These are phyloP conservation scores for Globicephala melas DNA, from an alignment of 2,113 vertebrate species.

Conservation along the genomic window DNA sequence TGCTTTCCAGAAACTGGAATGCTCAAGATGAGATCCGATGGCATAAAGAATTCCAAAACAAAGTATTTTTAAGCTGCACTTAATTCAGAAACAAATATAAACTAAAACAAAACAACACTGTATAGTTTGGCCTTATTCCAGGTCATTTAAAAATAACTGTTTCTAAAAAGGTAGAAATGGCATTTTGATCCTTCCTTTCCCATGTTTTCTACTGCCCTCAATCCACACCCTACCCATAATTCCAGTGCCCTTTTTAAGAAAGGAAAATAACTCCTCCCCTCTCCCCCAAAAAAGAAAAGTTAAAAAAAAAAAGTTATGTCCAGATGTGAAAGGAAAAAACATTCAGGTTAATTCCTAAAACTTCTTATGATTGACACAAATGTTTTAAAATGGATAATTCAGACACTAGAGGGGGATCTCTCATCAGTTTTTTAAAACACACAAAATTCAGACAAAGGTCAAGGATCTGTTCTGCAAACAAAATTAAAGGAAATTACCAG, in stretches of 20 bases:
- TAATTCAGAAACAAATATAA: conserved; percentile 81
- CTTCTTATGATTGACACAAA: conserved; percentile 81
- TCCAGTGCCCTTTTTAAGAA: conserved; percentile 73
- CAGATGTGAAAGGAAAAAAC: conserved; percentile 83
- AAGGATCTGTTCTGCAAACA: conserved; percentile 49
- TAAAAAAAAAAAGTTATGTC: conserved; percentile 76
- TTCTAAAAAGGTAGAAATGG: conserved; percentile 84
- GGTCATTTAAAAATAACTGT: conserved; percentile 83
- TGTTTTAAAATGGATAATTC: conserved; percentile 77
- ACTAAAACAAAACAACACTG: conserved; percentile 73
- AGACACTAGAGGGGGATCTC: conserved; percentile 81
- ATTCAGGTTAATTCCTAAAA: conserved; percentile 80
- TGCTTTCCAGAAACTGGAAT: conserved; percentile 71
- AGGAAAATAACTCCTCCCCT: not conserved
- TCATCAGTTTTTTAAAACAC: conserved; percentile 76
- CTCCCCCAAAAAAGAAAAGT: conserved; percentile 62
- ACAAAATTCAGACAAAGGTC: conserved; percentile 73
- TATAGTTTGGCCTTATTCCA: conserved; percentile 78
- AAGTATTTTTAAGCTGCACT: conserved; percentile 74
- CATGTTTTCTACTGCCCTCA: conserved; percentile 82
- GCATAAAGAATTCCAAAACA: conserved; percentile 70
- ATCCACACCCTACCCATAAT: conserved; percentile 82
- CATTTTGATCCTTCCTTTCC: conserved; percentile 84
- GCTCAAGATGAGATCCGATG: conserved; percentile 57
- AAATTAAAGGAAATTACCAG: not conserved